Evolutionary conservation across 2,113 vertebrate species (phyloP), one percentile per base, ranked within the genome.

Genomic region (Catharus minimus): DNA sequence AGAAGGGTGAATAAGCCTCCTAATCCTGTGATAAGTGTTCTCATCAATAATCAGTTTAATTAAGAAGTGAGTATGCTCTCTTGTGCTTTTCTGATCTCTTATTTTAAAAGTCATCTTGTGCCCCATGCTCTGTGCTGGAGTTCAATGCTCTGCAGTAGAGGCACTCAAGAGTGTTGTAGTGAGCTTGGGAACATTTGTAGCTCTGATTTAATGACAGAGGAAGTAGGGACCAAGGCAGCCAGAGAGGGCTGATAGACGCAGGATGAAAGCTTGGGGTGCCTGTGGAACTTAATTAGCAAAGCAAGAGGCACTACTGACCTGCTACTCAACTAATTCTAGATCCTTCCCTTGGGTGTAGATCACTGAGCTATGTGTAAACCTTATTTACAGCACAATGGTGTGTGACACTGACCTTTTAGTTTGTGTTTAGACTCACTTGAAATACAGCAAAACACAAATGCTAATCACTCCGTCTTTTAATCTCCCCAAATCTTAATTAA

Each of bases 401-500:
- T 4, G 50, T 30, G 33, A 84, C 79, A 56, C 10, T 22, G 17
- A 60, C 61, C 43, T 61, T 5, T 26, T 2, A 30, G 33, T 26
- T 86, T 30, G 32, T n/a, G 41, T 65, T 89, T 72, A 82, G 78
- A 86, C 21, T 46, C 38, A n/a, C 41, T 86, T 78, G 57, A 82
- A 75, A 75, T 32, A 46, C 46, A 44, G 52, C 78, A 56, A 43
- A 84, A 65, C 9, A 65, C 15, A 26, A 79, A 67, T 62, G 47
- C 47, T 26, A 41, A 84, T 16, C 38, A 56, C 52, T 13, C 8
- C 8, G 36, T 38, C 28, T 81, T 66, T 44, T 90, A 73, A 87
- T 90, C 90, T 85, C 58, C 30, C 58, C 55, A 61, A 85, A 89
- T 69, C 81, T 73, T 69, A 93, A 87, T 89, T 58, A 90, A 95